phyloP scores from a whole-genome alignment of 2,113 vertebrate genomes.

The Thymallus thymallus region DNA sequence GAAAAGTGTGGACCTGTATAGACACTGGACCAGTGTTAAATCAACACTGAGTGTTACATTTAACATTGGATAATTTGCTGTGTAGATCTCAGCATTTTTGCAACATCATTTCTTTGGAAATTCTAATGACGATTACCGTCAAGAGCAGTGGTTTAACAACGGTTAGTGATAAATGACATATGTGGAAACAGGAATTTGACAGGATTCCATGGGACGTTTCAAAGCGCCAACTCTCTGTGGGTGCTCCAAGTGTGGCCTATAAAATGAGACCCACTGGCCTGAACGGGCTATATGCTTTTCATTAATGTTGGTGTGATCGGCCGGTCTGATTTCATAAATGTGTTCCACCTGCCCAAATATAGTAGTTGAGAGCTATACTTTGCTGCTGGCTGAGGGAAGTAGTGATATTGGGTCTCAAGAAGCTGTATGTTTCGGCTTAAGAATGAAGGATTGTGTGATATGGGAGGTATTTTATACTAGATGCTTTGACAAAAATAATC shows the following conservation, averaged over 20 bases:
- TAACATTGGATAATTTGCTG: not conserved
- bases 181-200: slow-evolving; percentile 46
- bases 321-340: slow-evolving; percentile 31
- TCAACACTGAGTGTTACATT: too few relatives aligned
- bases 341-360: slow-evolving; percentile 42
- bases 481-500: slow-evolving; percentile 21
- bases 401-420: not conserved
- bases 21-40: too few relatives aligned
- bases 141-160: slow-evolving; percentile 40
- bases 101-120: slow-evolving; percentile 2
- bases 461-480: slow-evolving; percentile 21
- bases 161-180: slow-evolving; percentile 41
- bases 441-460: not conserved
- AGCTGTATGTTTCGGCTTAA: not conserved
- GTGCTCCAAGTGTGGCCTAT: slow-evolving; percentile 35
- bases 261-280: slow-evolving; percentile 28
- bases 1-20: too few relatives aligned
- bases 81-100: slow-evolving; percentile 2
- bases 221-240: slow-evolving; percentile 41
- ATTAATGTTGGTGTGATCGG: slow-evolving; percentile 32
- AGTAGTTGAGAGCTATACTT: slow-evolving; percentile 8
- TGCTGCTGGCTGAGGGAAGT: slow-evolving; percentile 19
- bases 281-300: slow-evolving; percentile 32
- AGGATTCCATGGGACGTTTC: slow-evolving; percentile 43
- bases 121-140: slow-evolving; percentile 36